Percentiles rank a stretch among this genome's conserved stretches.
Evolutionary conservation across 2,113 vertebrate genomes (phyloP).

Genomic region (Numenius arquata): DNA sequence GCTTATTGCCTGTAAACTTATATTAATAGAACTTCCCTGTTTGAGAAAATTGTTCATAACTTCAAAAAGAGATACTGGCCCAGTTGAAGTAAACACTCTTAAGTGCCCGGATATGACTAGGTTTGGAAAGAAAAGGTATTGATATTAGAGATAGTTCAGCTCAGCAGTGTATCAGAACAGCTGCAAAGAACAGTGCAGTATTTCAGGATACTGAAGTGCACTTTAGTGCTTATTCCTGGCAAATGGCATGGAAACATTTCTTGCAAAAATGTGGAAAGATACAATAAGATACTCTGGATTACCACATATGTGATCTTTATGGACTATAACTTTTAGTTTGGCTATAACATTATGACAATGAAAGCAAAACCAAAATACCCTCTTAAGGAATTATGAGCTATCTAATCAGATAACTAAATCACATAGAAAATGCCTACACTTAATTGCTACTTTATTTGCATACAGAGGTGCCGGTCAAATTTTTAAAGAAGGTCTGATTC

Average conservation of each 20-base stretch:
- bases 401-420: neutral
- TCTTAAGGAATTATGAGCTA: neutral
- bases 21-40: slow-evolving; percentile 58
- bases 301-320: neutral
- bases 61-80: slow-evolving; percentile 15
- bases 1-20: slow-evolving; percentile 24
- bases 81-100: slow-evolving; percentile 5
- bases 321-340: neutral
- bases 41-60: slow-evolving; percentile 12
- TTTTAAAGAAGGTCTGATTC: neutral
- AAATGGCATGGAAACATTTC: neutral
- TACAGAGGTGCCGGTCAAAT: neutral
- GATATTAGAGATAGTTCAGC: neutral
- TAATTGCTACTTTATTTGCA: neutral
- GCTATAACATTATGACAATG: neutral
- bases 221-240: neutral
- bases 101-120: neutral
- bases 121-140: slow-evolving; percentile 19
- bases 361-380: neutral
- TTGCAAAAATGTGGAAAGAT: neutral
- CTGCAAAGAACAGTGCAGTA: neutral
- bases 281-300: neutral
- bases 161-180: neutral
- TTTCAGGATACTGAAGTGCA: neutral
- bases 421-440: neutral